Evolutionary conservation across 2,888 invertebrate species (phyloP), one percentile per base, ranked within the genome.

Genomic region (Sesamia inferens): DNA sequence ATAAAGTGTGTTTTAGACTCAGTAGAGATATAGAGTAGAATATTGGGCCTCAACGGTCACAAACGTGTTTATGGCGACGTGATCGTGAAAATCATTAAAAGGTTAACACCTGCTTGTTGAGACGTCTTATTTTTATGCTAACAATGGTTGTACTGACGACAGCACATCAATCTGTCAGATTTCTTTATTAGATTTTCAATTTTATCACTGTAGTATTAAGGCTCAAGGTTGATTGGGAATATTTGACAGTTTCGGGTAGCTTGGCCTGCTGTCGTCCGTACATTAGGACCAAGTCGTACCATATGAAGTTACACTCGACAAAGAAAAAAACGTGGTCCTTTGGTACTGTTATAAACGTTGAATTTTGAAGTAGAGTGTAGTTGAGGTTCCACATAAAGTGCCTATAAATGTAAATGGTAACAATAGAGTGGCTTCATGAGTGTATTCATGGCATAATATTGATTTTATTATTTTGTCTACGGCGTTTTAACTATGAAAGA

Each of bases 91-190:
- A 88, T 76, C 92, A 91, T 93, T 91, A 92, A 89, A 87, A 91
- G 95, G 94, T 94, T 92, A 92, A 85, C 88, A 94, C 93, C 93
- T 88, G 90, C 91, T 90, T 91, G 89, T 92, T 90, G 89, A 89
- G 39, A 3, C 39, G 39, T 58, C 22, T 79, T 58, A 65, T n/a
- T 47, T 51, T 51, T 59, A 31, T 68, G n/a, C 39, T 31, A 48
- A 31, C 24, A 16, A n/a, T 24, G 39, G 13, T 22, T 68, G 11
- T 51, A n/a, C n/a, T n/a, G n/a, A n/a, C n/a, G n/a, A n/a, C n/a
- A n/a, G n/a, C n/a, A n/a, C n/a, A n/a, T n/a, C n/a, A n/a, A n/a
- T n/a, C n/a, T n/a, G n/a, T n/a, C n/a, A n/a, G n/a, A n/a, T n/a
- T n/a, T n/a, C n/a, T n/a, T n/a, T n/a, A n/a, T n/a, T n/a, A n/a